phyloP scores from a whole-genome alignment of 1,140 invertebrate species.

The Trichonephila clavipes region DNA sequence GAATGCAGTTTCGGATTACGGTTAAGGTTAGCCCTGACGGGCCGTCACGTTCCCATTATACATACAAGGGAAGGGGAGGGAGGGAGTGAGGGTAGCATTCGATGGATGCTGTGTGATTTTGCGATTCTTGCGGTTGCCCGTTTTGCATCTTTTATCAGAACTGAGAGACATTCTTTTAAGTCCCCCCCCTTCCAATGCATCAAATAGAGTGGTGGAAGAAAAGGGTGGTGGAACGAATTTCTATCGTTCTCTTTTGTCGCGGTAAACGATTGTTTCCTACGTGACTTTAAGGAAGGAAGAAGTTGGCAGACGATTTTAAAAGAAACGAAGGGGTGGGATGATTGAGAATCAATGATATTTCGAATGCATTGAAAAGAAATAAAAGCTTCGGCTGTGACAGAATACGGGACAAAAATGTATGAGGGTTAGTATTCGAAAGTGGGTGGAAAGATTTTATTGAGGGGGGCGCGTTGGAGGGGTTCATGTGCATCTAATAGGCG shows the following conservation, averaged over 20 bases:
- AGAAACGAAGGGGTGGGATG: not conserved
- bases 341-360: slow-evolving; percentile 35
- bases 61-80: not conserved
- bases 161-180: not conserved
- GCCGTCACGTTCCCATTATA: slow-evolving; percentile 35
- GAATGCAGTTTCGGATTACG: slow-evolving; percentile 39
- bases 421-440: not conserved
- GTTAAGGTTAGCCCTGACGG: slow-evolving; percentile 7
- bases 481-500: not conserved
- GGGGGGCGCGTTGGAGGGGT: not conserved
- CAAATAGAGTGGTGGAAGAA: not conserved
- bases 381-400: not conserved
- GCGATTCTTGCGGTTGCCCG: not conserved
- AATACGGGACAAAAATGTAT: not conserved
- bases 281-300: slow-evolving; percentile 25
- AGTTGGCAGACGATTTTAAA: not conserved
- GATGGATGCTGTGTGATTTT: slow-evolving; percentile 25
- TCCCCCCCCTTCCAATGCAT: not conserved
- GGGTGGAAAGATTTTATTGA: not conserved
- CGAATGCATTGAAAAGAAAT: slow-evolving; percentile 3
- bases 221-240: not conserved
- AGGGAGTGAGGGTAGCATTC: too few species aligned
- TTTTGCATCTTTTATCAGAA: slow-evolving; percentile 52
- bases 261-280: slow-evolving; percentile 34
- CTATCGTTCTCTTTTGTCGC: slow-evolving; percentile 8